Evolutionary conservation across 2,888 invertebrate species (phyloP), one percentile per base, ranked within the genome.

Genomic region (Hofmannophila pseudospretella): DNA sequence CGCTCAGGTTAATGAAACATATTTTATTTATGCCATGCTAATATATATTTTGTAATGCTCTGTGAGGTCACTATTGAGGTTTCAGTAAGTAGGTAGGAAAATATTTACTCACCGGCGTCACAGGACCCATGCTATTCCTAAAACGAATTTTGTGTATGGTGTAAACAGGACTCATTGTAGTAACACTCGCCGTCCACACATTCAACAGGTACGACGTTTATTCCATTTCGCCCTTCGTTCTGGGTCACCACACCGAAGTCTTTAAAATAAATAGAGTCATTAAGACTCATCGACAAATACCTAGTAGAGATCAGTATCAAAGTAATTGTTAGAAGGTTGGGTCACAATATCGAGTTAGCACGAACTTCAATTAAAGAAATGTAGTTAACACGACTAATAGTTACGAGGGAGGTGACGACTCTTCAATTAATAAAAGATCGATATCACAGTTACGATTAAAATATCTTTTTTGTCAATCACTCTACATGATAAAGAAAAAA

Each of bases 271-370:
- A 72, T 69, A 59, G 57, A 65, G 64, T 63, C 66, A 71, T 77
- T 74, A 72, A 59, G 68, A 65, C 58, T 57, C 54, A 64, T 62
- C 64, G 61, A 61, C 65, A 68, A 74, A 73, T 65, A 65, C 59
- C 54, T n/a, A n/a, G n/a, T n/a, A 65, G 44, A 77, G 81, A 82
- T 81, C 67, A 44, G 65, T 84, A 81, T 81, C 82, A 56, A 56
- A 62, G 62, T 81, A 81, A 81, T 79, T 74, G 77, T 70, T 58
- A 66, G 58, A 64, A 63, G 65, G 68, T 54, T 58, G 63, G 58
- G 72, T 69, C 77, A 80, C 80, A 76, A 78, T 59, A 71, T 56
- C 58, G 51, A 47, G 56, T 64, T 56, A 52, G 44, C 67, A 68
- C 68, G 70, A 70, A 72, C 67, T 73, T 68, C 65, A 76, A 79